phyloP scores from a whole-genome alignment of 2,113 vertebrate species.

The Oxyura jamaicensis region DNA sequence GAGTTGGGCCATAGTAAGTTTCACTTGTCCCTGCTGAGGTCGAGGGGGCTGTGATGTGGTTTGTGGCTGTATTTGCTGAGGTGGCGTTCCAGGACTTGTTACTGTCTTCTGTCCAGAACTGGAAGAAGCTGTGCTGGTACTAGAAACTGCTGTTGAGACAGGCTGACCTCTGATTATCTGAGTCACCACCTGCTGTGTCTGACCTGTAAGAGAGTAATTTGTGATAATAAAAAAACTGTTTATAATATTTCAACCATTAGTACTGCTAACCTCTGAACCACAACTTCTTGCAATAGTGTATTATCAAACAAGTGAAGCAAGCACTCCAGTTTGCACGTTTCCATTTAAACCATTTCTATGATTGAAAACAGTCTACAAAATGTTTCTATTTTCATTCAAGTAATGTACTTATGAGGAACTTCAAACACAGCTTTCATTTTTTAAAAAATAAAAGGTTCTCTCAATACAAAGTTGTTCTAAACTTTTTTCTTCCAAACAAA shows the following conservation, averaged over 20 bases:
- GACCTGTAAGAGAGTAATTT: constrained; percentile 74
- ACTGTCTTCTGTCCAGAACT: constrained; percentile 76
- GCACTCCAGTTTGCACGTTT: neutral
- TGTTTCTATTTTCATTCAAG: neutral
- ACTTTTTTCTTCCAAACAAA: neutral
- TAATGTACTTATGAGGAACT: neutral
- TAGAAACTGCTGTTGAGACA: constrained; percentile 81
- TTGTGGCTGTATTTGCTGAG: constrained; percentile 67
- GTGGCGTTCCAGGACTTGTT: constrained; percentile 67
- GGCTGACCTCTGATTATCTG: constrained; percentile 86
- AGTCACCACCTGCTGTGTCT: constrained; percentile 86
- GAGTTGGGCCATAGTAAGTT: constrained; percentile 97
- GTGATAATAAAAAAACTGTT: neutral
- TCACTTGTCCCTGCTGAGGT: constrained; percentile 96
- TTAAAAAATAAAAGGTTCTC: neutral
- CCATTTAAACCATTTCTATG: neutral
- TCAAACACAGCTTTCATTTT: neutral
- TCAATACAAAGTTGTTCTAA: neutral
- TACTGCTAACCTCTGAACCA: neutral
- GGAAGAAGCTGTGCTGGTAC: constrained; percentile 72
- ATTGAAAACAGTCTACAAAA: neutral
- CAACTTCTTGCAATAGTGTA: neutral
- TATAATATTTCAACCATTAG: neutral
- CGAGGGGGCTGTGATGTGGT: constrained; percentile 73
- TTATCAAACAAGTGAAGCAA: neutral